Base-by-base conservation (phyloP, 2,113 vertebrate genomes). In the Herpailurus yagouaroundi region DNA sequence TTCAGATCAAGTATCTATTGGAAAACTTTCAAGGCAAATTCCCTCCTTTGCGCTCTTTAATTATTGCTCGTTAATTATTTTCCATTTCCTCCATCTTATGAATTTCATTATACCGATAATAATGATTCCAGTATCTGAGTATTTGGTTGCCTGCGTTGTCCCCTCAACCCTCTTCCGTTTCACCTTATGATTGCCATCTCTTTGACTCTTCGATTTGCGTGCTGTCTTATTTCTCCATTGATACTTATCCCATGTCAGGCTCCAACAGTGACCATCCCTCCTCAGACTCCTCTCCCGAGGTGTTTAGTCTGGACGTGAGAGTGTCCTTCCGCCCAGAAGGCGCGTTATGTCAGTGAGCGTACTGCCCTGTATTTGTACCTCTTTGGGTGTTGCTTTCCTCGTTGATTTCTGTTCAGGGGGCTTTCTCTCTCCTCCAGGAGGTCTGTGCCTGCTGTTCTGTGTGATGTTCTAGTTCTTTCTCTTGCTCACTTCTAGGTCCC, bases 261-360 rank as follows among this genome's bases (percentile, higher is more conserved):
- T 85, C 73, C 80, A 84, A 23, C n/a, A 60, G 48, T 16, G 7
- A 66, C 31, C 33, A 7, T 41, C 33, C 23, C n/a, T 84, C 71
- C 57, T 55, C 55, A 33, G 57, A 64, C 18, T 33, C 27, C n/a
- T 33, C 36, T 60, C 33, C 77, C 55, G 68, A 80, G 73, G 41
- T 48, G 29, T 64, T 63, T n/a, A 50, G 76, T 93, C 89, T 95
- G 41, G 52, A 50, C 68, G 8, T 27, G 81, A 84, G 81, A 71
- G 52, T n/a, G 27, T 45, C 84, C 10, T 18, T 41, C 0, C 0
- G 23, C 57, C 1, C n/a, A 68, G 12, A 60, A 11, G 11, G 4
- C 3, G 4, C 6, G n/a, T 9, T 9, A 12, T 33, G 27, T 33
- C 7, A 2, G 50, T 18, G 45, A 19, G 21, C 0, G 3, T 0